Percentiles rank a stretch among this genome's conserved stretches.
Conservation (phyloP, 2,797 vertebrate species). For the Pteronotus mesoamericanus region DNA sequence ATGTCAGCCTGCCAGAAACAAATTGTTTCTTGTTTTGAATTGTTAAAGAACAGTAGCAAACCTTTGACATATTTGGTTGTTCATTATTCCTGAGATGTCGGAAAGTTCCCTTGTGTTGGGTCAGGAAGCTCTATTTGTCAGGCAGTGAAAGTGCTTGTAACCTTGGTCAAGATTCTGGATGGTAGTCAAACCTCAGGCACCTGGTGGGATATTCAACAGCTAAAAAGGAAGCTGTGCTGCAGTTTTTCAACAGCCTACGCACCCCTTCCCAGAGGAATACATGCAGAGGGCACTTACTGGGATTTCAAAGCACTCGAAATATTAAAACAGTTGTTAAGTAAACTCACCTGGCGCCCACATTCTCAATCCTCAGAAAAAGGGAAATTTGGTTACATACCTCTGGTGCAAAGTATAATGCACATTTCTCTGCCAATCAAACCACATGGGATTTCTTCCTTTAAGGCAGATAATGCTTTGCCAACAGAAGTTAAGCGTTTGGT, state of each 20-base stretch:
- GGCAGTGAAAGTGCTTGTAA: neutral
- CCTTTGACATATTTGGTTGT: neutral
- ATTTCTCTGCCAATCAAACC: neutral
- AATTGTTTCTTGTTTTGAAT: conserved; percentile 25
- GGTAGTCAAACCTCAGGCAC: neutral
- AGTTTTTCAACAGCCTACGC: neutral
- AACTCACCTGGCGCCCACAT: neutral
- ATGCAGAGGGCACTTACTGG: neutral
- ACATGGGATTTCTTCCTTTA: neutral
- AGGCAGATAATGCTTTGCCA: neutral
- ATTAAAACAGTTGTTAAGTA: conserved; percentile 2
- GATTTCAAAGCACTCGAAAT: neutral
- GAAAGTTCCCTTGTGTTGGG: neutral
- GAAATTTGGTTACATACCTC: neutral
- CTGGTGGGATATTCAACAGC: neutral
- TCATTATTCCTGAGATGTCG: neutral
- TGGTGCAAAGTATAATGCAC: neutral
- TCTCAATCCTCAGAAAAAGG: neutral
- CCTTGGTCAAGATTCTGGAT: neutral
- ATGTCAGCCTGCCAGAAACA: conserved; percentile 19
- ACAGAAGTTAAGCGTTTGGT: neutral
- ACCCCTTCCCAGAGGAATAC: neutral
- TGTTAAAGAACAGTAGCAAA: conserved; percentile 30
- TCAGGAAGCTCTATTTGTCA: neutral
- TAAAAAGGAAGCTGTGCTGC: neutral